Base-by-base conservation (phyloP, 2,888 invertebrate genomes). In the Microlaimidae sp. region DNA sequence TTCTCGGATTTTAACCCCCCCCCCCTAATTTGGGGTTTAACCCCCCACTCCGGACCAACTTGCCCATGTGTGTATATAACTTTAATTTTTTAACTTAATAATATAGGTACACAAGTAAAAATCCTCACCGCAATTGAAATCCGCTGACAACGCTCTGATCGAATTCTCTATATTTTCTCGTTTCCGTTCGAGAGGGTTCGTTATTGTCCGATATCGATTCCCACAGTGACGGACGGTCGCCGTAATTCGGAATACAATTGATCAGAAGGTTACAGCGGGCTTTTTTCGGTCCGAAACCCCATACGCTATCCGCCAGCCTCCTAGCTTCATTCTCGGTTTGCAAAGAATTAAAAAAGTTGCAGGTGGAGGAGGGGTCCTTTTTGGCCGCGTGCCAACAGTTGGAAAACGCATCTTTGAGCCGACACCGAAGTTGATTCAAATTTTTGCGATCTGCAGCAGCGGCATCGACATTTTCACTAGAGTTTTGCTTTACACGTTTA, bases 261-360 rank as follows among this genome's bases (percentile, higher is more conserved):
- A 97, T 71, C 45, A 97, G 75, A 56, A 95, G 73, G 75, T 95
- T 97, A 1, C 86, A 80, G 49, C 89, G 87, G 67, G 83, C 84
- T 68, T 82, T 81, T 59, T 82, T 79, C 2, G 90, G 89, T 0
- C 95, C 92, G 60, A 93, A 82, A 3, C 85, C 81, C 92, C 92
- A 93, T 61, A 97, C 73, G 79, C 71, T 59, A 54, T 71, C 64
- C 23, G 23, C 43, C 43, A 43, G 23, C 23, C 5, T n/a, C 17
- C n/a, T 10, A 43, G n/a, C 23, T 10, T 43, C 7, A 43, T 24
- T 24, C 32, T n/a, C n/a, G n/a, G n/a, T n/a, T n/a, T n/a, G n/a
- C n/a, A n/a, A n/a, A n/a, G n/a, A n/a, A n/a, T n/a, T n/a, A n/a
- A n/a, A n/a, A n/a, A n/a, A 10, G 45, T 45, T n/a, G 32, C 43